Evolutionary conservation across 2,888 invertebrate species (phyloP), one percentile per base, ranked within the genome.

Genomic region (Dasypogon diadema): DNA sequence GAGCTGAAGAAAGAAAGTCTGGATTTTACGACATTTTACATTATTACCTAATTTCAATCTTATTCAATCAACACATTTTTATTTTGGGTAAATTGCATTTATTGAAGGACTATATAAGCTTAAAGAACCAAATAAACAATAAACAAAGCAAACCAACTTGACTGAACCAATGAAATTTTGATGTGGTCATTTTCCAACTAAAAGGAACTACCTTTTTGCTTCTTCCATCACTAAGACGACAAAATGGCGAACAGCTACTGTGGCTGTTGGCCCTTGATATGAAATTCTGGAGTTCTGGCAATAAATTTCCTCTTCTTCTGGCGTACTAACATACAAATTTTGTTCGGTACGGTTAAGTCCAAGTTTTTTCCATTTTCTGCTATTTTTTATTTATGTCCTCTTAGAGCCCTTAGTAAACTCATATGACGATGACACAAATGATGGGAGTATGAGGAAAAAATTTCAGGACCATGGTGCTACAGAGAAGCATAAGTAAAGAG

Each of bases 311-410:
- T 16, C 6, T 42, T 12, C n/a, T 42, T 42, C 2, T 12, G 14
- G 16, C n/a, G 16, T 51, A 42, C 5, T 18, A 18, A 16, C 51
- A 51, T 51, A 51, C 14, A 51, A 51, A 3, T 51, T 51, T 51
- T 2, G 51, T 21, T 51, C 51, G 18, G 2, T 51, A 18, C 12
- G 16, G 51, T 12, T 51, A 51, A 51, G 51, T 8, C 51, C 21
- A 14, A 16, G 21, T 51, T 51, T 51, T 12, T 16, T 51, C 51
- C 21, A 51, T 51, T 51, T 51, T 51, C 21, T 51, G 51, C 2
- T 51, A 51, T 51, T 51, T 51, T 51, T 51, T 51, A 51, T 51
- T 51, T 51, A 51, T 51, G 51, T 18, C 5, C 51, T 21, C 18
- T 2, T 12, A 5, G 18, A 16, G 8, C 21, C 51, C 51, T n/a